Evolutionary conservation across 2,888 invertebrate species (phyloP).

Genomic region (Ferdinandea cuprea): DNA sequence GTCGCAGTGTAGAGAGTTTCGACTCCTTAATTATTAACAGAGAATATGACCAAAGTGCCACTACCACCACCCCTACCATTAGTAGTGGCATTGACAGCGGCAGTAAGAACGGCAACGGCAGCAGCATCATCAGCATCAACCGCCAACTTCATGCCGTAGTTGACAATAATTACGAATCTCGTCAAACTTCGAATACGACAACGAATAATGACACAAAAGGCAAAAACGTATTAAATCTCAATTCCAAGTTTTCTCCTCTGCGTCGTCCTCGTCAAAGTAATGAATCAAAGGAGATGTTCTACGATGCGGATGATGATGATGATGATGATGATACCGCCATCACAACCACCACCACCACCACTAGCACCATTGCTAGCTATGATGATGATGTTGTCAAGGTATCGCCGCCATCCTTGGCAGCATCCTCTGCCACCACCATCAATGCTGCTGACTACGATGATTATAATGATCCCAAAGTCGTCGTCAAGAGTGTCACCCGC

Average conservation of each 20-base stretch:
- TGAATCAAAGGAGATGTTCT: constrained; percentile 71
- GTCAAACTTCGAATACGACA: constrained; percentile 67
- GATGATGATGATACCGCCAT: constrained; percentile 44
- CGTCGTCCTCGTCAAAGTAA: constrained; percentile 61
- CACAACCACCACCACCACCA: constrained; percentile 34
- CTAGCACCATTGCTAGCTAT: constrained; percentile 32
- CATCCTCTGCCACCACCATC: constrained; percentile 28
- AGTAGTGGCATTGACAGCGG: constrained; percentile 21
- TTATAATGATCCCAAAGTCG: constrained; percentile 72
- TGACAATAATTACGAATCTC: constrained; percentile 74
- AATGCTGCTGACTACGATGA: constrained; percentile 64
- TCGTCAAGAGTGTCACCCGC: constrained; percentile 64
- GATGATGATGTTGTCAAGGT: constrained; percentile 71
- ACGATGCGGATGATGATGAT: constrained; percentile 77
- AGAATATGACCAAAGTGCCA: constrained; percentile 62
- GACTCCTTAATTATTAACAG: constrained; percentile 63
- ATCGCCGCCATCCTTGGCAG: constrained; percentile 55
- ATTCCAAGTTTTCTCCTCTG: constrained; percentile 75
- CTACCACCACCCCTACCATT: constrained; percentile 14
- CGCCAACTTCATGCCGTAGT: constrained; percentile 28
- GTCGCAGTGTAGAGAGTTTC: constrained; percentile 79
- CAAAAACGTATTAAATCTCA: constrained; percentile 80
- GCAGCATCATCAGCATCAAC: constrained; percentile 54
- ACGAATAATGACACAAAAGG: constrained; percentile 76
- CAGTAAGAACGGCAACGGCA: no score